Evolutionary conservation across 2,797 vertebrate species (phyloP).

Genomic region (Poecilia picta): DNA sequence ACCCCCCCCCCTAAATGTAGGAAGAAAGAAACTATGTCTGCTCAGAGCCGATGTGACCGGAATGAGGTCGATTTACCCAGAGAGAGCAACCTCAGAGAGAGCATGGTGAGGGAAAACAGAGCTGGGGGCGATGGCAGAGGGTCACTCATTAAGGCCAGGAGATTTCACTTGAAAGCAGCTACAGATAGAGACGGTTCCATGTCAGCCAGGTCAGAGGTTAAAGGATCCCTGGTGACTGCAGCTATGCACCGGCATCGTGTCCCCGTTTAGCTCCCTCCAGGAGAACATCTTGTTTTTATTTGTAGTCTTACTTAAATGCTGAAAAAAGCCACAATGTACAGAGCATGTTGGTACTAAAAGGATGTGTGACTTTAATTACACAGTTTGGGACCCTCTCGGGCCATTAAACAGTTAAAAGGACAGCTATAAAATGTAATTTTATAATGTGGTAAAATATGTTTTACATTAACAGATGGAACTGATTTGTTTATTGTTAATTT

Average conservation of each 20-base stretch:
- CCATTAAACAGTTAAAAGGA: neutral
- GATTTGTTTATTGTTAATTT: neutral
- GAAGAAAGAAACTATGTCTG: conserved; percentile 38
- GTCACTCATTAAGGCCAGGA: conserved; percentile 50
- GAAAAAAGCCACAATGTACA: conserved; percentile 3
- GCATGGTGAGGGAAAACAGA: conserved; percentile 25
- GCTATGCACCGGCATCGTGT: conserved; percentile 28
- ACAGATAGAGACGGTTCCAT: conserved; percentile 60
- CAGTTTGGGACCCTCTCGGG: neutral
- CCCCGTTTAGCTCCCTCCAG: neutral
- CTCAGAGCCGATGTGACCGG: conserved; percentile 41
- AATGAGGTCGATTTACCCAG: conserved; percentile 51
- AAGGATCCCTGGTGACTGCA: conserved; percentile 65
- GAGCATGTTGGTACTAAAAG: conserved; percentile 2
- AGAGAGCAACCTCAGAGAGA: conserved; percentile 41
- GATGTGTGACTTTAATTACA: neutral
- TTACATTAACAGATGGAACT: neutral
- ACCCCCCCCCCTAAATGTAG: conserved; percentile 33
- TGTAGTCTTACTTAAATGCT: conserved; percentile 9
- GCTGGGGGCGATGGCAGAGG: conserved; percentile 36
- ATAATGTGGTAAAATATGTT: neutral
- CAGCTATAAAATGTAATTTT: neutral
- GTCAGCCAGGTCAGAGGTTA: conserved; percentile 70
- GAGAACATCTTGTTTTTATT: conserved; percentile 21
- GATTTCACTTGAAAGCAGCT: conserved; percentile 48